Conservation (phyloP, 2,797 vertebrate genomes). For the Parambassis ranga region DNA sequence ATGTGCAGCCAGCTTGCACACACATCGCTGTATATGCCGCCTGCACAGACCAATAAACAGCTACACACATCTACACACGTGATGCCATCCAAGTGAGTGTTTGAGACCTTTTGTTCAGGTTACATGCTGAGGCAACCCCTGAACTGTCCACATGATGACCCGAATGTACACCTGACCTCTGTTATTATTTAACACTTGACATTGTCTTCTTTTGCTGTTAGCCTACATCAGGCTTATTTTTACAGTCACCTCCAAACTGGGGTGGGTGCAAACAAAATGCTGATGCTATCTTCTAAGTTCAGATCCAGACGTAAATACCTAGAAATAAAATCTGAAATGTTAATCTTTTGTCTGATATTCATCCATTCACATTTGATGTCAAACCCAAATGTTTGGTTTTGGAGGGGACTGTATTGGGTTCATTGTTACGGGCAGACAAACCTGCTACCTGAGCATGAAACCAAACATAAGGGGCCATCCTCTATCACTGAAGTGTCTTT, state of each 20-base stretch:
- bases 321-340: no score
- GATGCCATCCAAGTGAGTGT: conserved; percentile 37
- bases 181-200: no score
- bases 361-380: no score
- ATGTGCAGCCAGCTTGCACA: conserved; percentile 35
- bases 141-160: conserved; percentile 62
- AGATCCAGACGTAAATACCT: no score
- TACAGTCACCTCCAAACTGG: no score
- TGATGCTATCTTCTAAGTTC: no score
- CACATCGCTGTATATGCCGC: conserved; percentile 14
- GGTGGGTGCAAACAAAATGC: no score
- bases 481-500: conserved; percentile 4
- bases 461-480: conserved; percentile 9
- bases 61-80: not conserved
- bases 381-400: no score
- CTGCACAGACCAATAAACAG: not conserved
- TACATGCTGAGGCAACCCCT: conserved; percentile 55
- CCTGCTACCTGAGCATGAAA: not conserved
- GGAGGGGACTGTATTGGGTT: no score
- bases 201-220: no score
- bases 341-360: no score
- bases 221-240: no score
- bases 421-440: not conserved
- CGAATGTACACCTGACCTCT: conserved; percentile 33
- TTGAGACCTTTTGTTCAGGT: conserved; percentile 43